phyloP scores from a whole-genome alignment of 2,888 invertebrate genomes.

The Lamellibrachia satsuma region DNA sequence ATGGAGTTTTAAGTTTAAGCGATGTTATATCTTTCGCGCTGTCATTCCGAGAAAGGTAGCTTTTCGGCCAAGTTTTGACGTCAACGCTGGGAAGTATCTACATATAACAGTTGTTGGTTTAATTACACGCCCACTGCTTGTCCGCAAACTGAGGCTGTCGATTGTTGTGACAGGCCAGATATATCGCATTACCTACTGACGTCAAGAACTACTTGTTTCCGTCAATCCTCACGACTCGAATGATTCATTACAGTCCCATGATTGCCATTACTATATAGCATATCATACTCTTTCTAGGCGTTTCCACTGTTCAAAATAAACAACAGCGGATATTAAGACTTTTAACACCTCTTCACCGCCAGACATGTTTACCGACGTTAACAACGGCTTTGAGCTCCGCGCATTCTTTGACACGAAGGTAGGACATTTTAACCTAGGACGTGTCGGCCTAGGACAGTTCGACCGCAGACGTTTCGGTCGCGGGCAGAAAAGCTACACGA shows the following conservation, averaged over 20 bases:
- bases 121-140: not conserved
- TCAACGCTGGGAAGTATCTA: not conserved
- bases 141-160: not conserved
- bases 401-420: not conserved
- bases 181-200: not conserved
- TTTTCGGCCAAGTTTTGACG: not conserved
- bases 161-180: not conserved
- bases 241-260: not conserved
- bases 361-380: not conserved
- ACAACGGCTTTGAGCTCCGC: not conserved
- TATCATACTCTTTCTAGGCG: not conserved
- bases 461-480: not conserved
- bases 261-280: not conserved
- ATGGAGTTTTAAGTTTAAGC: not conserved
- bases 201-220: not conserved
- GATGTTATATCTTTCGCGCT: not conserved
- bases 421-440: not conserved
- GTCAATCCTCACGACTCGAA: not conserved
- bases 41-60: not conserved
- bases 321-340: not conserved
- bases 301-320: not conserved
- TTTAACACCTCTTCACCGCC: not conserved
- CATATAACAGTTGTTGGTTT: not conserved
- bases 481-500: not conserved
- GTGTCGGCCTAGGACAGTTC: not conserved